Percentiles rank a stretch among this genome's conserved stretches.
These are phyloP conservation scores for Platorchestia sp. DNA, from an alignment of 1,140 invertebrate genomes.

Conservation along the genomic window DNA sequence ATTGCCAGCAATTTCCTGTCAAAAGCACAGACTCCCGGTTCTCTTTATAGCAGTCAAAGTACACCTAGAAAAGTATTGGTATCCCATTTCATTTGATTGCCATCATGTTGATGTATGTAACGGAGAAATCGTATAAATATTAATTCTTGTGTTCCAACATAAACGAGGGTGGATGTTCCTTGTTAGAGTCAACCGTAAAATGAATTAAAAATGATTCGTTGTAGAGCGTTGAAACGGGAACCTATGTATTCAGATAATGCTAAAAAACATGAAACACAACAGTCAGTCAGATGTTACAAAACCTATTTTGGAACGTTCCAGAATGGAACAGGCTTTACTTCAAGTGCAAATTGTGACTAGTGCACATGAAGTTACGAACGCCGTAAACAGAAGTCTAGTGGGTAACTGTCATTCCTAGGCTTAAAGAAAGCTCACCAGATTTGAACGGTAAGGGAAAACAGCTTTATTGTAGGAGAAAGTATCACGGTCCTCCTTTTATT, in stretches of 20 bases:
- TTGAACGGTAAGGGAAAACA: conserved; percentile 18
- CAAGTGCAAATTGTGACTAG: conserved; percentile 19
- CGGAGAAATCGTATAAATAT: background rate
- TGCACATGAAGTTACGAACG: conserved; percentile 9
- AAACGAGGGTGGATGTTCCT: background rate
- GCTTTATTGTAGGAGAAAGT: conserved; percentile 34
- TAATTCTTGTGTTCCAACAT: background rate
- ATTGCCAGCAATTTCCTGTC: conserved; percentile 44
- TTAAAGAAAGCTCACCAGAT: conserved; percentile 13
- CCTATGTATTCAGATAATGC: background rate
- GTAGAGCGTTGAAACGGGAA: background rate
- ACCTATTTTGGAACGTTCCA: conserved; percentile 8
- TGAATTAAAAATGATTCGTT: background rate
- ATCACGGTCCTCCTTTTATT: conserved; percentile 25
- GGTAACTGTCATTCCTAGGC: conserved; percentile 5
- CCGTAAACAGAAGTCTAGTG: background rate
- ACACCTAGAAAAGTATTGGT: background rate
- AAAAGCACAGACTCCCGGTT: background rate
- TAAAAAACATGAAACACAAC: conserved; percentile 1
- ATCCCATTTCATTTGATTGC: background rate
- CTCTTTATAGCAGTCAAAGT: background rate
- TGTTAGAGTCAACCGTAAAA: background rate
- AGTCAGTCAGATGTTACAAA: background rate
- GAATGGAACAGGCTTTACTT: background rate
- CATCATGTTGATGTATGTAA: background rate